Conservation (phyloP, 2,888 invertebrate genomes). For the Brachyopa scutellaris region DNA sequence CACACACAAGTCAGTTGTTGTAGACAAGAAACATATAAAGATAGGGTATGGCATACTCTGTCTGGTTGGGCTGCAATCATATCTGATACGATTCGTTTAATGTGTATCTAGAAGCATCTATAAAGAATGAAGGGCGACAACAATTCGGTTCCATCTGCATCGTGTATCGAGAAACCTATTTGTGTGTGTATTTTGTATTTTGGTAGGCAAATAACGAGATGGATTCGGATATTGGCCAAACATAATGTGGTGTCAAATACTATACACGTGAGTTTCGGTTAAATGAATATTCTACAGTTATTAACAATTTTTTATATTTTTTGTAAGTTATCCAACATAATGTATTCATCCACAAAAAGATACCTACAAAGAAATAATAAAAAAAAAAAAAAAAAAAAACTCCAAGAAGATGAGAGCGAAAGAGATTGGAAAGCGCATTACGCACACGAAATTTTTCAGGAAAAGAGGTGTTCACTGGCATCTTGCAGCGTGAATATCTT, state of each 20-base stretch:
- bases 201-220: neutral
- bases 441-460: conserved; percentile 36
- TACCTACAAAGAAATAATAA: neutral
- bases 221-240: neutral
- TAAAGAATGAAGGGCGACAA: neutral
- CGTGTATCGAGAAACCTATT: neutral
- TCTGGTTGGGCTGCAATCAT: too few species aligned
- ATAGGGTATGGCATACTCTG: too few species aligned
- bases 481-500: conserved; percentile 43
- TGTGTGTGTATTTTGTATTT: neutral
- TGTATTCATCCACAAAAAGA: neutral
- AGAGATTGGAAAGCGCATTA: conserved; percentile 42
- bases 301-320: neutral
- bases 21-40: too few species aligned
- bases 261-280: too few species aligned
- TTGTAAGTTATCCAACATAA: neutral
- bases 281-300: too few species aligned
- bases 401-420: neutral
- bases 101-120: too few species aligned
- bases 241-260: too few species aligned
- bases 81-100: too few species aligned
- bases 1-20: too few species aligned
- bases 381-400: neutral
- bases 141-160: neutral
- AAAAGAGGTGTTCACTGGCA: conserved; percentile 19